A percentile compares a stretch with the other conserved stretches of the same genome.
These are phyloP conservation scores for Ramphastos sulfuratus DNA, from an alignment of 2,113 vertebrate genomes.

Conservation along the genomic window DNA sequence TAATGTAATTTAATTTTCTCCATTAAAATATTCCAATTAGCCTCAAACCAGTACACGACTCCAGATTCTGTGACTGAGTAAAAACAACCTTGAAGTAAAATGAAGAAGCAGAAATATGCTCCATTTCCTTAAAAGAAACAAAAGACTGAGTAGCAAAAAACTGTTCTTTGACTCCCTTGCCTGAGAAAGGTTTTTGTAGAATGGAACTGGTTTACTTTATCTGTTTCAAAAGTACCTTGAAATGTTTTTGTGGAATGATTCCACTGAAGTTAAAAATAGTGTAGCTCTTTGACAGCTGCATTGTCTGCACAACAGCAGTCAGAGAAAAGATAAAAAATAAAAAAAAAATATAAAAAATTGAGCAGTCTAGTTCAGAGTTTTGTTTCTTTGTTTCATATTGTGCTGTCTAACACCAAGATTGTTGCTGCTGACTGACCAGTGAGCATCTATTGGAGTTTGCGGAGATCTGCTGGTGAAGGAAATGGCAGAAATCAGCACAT, in stretches of 20 bases:
- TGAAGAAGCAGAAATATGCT: neutral
- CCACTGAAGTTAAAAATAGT: neutral
- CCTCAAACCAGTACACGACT: no score
- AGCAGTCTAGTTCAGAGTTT: neutral
- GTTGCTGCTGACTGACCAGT: neutral
- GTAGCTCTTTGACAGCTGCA: neutral
- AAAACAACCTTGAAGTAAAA: neutral
- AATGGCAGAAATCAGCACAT: neutral
- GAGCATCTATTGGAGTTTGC: neutral
- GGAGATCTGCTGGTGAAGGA: neutral
- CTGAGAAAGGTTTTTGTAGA: neutral
- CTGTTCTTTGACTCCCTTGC: neutral
- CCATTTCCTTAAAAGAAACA: neutral
- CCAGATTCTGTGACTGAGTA: neutral
- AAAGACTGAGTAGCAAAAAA: neutral
- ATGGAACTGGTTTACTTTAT: neutral
- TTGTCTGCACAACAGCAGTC: neutral
- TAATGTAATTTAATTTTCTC: no score
- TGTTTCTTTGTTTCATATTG: neutral
- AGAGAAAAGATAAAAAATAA: neutral
- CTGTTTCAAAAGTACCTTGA: neutral
- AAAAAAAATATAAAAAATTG: neutral
- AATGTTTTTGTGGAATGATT: neutral
- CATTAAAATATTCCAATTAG: no score
- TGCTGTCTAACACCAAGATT: neutral